These are phyloP conservation scores for Rhynchonycteris naso DNA, from an alignment of 2,797 vertebrate species.

Conservation along the genomic window DNA sequence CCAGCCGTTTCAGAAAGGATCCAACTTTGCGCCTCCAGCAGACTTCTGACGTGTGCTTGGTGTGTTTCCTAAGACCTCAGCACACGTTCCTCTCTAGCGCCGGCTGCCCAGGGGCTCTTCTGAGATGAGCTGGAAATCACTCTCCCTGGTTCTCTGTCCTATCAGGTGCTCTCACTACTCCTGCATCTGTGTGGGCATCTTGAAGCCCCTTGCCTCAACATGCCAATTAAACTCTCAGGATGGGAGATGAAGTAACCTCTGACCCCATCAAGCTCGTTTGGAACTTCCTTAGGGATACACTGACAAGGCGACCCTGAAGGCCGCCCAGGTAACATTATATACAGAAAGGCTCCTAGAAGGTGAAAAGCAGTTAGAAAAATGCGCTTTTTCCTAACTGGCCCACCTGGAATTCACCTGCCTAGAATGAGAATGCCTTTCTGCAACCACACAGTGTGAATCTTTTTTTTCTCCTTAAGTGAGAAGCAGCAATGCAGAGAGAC, in stretches of 20 bases:
- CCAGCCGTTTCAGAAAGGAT: not conserved
- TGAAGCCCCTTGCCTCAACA: not conserved
- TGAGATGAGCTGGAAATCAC: accelerated
- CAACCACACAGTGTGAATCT: not conserved
- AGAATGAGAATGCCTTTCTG: not conserved
- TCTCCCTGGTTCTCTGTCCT: accelerated
- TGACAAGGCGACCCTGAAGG: not conserved
- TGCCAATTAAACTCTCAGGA: not conserved
- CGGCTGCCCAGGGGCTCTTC: not conserved
- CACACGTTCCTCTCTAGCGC: no score
- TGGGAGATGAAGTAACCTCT: not conserved
- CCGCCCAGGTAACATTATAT: not conserved
- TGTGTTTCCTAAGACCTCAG: not conserved
- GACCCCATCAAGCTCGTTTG: not conserved
- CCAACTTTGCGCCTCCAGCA: no score
- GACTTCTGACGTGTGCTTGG: not conserved
- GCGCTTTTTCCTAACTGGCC: not conserved
- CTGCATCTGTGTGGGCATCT: not conserved
- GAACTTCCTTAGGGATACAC: not conserved
- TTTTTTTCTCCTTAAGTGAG: no score
- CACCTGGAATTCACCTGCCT: not conserved
- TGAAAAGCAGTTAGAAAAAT: not conserved
- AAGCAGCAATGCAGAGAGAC: no score
- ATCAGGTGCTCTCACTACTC: not conserved
- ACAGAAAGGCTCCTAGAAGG: not conserved